Evolutionary conservation across 1,140 invertebrate genomes (phyloP), one percentile per base, ranked within the genome.

Genomic region (Drosophila biarmipes): DNA sequence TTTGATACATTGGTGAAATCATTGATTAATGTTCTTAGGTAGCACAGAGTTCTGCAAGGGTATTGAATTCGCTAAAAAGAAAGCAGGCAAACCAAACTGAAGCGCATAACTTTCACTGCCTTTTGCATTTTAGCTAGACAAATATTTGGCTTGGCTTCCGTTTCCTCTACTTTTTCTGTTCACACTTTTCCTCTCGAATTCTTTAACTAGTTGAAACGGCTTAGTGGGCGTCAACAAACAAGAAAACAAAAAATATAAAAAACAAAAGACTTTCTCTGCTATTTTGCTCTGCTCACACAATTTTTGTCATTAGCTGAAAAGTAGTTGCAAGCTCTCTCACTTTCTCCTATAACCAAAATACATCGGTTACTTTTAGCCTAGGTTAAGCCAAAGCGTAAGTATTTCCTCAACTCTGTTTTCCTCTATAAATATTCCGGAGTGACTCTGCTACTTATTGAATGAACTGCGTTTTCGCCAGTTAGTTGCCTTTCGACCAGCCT

Each of bases 121-220:
- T 66, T 57, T 80, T 86, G 81, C 81, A 86, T 86, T 86, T 85
- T 86, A 72, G 64, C 69, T 86, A 87, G 73, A 72, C 54, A 86
- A 86, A 87, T 81, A 86, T 81, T 81, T 86, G 61, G 67, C 78
- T 87, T 87, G 69, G 73, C 61, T 87, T 86, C 73, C 62, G 34
- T 61, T 75, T 46, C 59, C 52, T 77, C 31, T 42, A 55, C 24
- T 61, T 35, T 52, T n/a, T 69, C 43, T 17, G 17, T 74, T 80
- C 42, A 67, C 48, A 67, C 62, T 68, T 38, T 15, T 24, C 43
- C 40, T 46, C 24, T 54, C n/a, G 27, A 46, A 4, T 37, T n/a
- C 14, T 27, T 63, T n/a, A 29, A 42, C n/a, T 42, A 43, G 45
- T 31, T 42, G 29, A 11, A 55, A 54, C 19, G 40, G 40, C 40